Evolutionary conservation across 2,888 invertebrate species (phyloP).

Genomic region (Aspidiotus rigidus): DNA sequence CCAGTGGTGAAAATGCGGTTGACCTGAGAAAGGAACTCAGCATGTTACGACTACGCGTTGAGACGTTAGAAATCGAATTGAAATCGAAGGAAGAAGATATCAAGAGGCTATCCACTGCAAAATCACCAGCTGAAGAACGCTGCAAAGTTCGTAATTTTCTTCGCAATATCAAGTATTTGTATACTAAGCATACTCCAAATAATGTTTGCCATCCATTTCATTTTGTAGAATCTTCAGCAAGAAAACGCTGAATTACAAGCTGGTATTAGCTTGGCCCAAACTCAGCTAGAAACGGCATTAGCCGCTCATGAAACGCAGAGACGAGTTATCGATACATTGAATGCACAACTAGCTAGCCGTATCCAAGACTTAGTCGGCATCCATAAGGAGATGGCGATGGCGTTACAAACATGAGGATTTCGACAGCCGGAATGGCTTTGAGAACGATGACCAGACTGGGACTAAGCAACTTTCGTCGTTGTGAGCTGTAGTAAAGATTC

Average conservation of each 20-base stretch:
- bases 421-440: slow-evolving; percentile 32
- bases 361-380: slow-evolving; percentile 70
- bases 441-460: background rate
- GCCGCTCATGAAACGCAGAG: slow-evolving; percentile 73
- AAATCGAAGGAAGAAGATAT: slow-evolving; percentile 76
- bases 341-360: slow-evolving; percentile 70
- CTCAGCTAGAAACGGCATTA: slow-evolving; percentile 67
- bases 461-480: too few relatives aligned
- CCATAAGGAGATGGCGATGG: slow-evolving; percentile 74
- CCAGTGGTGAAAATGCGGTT: slow-evolving; percentile 58
- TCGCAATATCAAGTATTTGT: background rate
- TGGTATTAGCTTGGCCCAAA: slow-evolving; percentile 64
- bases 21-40: slow-evolving; percentile 67
- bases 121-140: slow-evolving; percentile 41
- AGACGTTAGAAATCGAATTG: slow-evolving; percentile 70
- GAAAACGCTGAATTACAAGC: slow-evolving; percentile 57
- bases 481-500: too few relatives aligned
- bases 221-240: slow-evolving; percentile 50
- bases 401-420: slow-evolving; percentile 59
- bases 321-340: slow-evolving; percentile 68
- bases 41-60: slow-evolving; percentile 66
- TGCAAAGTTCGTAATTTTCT: slow-evolving; percentile 39
- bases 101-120: slow-evolving; percentile 49
- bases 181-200: background rate
- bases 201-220: slow-evolving; percentile 19